Evolutionary conservation across 2,797 vertebrate species (phyloP).

Genomic region (Karalla daura): DNA sequence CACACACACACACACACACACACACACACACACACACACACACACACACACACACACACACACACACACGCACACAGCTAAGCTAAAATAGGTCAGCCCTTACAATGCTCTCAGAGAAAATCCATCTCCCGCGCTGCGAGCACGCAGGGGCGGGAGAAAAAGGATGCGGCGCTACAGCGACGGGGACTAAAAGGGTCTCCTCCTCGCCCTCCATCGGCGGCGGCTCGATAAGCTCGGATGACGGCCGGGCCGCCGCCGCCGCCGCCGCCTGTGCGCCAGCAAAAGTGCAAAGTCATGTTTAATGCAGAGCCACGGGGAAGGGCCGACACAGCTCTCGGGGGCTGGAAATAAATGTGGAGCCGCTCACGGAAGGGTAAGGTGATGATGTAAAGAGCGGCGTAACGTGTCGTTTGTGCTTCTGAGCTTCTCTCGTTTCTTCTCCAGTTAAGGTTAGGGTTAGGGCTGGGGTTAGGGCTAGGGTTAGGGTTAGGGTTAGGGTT

Average conservation of each 20-base stretch:
- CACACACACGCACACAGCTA: slow-evolving; percentile 8
- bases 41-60: slow-evolving; percentile 38
- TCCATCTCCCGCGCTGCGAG: slow-evolving; percentile 60
- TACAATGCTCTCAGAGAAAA: slow-evolving; percentile 74
- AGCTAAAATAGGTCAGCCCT: slow-evolving; percentile 73
- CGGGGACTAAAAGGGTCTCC: slow-evolving; percentile 46
- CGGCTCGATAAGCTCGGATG: slow-evolving; percentile 27
- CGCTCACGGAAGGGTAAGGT: not conserved
- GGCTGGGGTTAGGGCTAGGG: too few relatives aligned
- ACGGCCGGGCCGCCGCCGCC: not conserved
- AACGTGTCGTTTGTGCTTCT: too few relatives aligned
- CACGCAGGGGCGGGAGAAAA: slow-evolving; percentile 29
- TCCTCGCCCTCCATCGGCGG: slow-evolving; percentile 1
- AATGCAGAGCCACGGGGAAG: too few relatives aligned
- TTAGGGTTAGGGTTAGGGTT: too few relatives aligned
- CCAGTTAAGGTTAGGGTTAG: too few relatives aligned
- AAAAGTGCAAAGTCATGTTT: slow-evolving; percentile 24
- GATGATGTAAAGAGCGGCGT: too few relatives aligned
- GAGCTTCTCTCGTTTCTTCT: too few relatives aligned
- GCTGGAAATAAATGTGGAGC: not conserved
- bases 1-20: slow-evolving; percentile 14
- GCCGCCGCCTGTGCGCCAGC: not conserved
- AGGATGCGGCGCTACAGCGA: slow-evolving; percentile 54
- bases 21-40: slow-evolving; percentile 41
- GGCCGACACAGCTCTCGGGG: too few relatives aligned